phyloP scores from a whole-genome alignment of 1,140 invertebrate genomes.

The Lethrus apterus region DNA sequence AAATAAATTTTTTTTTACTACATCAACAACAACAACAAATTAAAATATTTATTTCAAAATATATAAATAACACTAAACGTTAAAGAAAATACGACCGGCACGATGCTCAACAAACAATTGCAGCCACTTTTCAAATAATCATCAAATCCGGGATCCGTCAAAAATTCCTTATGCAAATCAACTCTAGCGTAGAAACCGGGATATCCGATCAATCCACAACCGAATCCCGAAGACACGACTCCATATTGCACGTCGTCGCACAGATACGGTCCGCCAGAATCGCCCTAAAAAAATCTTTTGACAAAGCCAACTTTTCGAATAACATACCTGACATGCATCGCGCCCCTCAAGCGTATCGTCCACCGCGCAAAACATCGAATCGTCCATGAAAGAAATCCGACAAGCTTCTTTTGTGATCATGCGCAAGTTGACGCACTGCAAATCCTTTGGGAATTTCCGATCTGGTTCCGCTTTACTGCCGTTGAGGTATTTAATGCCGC shows the following conservation, averaged over 20 bases:
- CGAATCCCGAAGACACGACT: slow-evolving; percentile 44
- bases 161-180: slow-evolving; percentile 33
- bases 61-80: no score
- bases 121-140: neutral
- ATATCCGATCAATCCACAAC: slow-evolving; percentile 35
- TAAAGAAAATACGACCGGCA: no score
- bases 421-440: slow-evolving; percentile 3
- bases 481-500: slow-evolving; percentile 4
- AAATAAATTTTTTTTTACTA: no score
- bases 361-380: slow-evolving; percentile 5
- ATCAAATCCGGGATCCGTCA: slow-evolving; percentile 20
- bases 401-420: neutral
- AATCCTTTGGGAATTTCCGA: neutral
- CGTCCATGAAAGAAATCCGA: slow-evolving; percentile 1
- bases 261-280: slow-evolving; percentile 49
- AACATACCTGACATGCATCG: slow-evolving; percentile 4
- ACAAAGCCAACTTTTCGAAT: neutral
- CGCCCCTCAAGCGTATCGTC: slow-evolving; percentile 1
- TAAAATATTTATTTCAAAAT: no score
- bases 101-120: no score
- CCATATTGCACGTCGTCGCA: slow-evolving; percentile 41
- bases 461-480: neutral
- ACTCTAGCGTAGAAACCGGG: slow-evolving; percentile 41
- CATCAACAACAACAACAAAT: no score
- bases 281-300: slow-evolving; percentile 36